Evolutionary conservation across 2,113 vertebrate species (phyloP).

Genomic region (Petroica traversi): DNA sequence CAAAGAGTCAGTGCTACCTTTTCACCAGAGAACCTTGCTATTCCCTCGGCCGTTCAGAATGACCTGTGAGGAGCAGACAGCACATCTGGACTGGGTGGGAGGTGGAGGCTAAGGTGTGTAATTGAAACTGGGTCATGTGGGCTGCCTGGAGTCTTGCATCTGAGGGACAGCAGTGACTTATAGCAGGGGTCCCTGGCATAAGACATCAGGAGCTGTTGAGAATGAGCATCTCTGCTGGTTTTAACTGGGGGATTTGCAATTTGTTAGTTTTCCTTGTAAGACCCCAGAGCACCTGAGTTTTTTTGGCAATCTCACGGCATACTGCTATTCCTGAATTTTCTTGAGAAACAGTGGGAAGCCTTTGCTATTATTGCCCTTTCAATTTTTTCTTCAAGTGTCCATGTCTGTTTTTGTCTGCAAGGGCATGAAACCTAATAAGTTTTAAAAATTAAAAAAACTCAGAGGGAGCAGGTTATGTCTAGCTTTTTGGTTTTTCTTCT

Average conservation of each 20-base stretch:
- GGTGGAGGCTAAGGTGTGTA: background rate
- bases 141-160: background rate
- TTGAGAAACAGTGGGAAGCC: background rate
- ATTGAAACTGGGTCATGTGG: background rate
- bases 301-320: background rate
- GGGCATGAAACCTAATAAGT: too few relatives aligned
- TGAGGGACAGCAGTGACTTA: background rate
- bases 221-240: background rate
- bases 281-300: too few relatives aligned
- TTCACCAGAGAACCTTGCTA: fast-evolving
- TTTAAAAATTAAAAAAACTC: background rate
- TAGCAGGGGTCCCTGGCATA: too few relatives aligned
- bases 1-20: background rate
- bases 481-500: too few relatives aligned
- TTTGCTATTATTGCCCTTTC: background rate
- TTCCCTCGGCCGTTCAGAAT: background rate
- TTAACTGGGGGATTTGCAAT: background rate
- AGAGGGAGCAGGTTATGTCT: background rate
- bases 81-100: background rate
- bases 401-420: background rate
- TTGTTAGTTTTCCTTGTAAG: background rate
- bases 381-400: background rate
- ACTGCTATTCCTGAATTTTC: background rate
- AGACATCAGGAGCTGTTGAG: background rate
- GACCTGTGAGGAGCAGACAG: fast-evolving